Evolutionary conservation across 2,113 vertebrate genomes (phyloP).

Genomic region (Pelobates fuscus): DNA sequence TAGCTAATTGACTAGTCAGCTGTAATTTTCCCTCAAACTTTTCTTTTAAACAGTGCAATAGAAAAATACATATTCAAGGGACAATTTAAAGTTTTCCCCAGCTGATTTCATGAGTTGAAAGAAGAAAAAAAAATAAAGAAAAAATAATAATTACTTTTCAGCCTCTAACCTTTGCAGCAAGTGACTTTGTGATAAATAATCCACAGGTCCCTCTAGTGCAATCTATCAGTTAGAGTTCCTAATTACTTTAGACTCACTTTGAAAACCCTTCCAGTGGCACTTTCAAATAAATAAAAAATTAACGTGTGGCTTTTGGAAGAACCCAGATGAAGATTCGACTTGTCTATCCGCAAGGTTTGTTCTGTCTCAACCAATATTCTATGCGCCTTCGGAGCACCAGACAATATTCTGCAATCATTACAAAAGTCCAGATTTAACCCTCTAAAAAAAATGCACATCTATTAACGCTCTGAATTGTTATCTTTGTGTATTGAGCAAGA

Average conservation of each 20-base stretch:
- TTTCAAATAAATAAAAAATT: slow-evolving; percentile 78
- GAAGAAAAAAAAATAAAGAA: slow-evolving; percentile 53
- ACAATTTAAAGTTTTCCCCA: slow-evolving; percentile 56
- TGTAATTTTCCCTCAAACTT: no score
- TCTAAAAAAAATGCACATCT: not conserved
- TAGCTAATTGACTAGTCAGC: no score
- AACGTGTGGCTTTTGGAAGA: slow-evolving; percentile 54
- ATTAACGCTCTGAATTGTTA: slow-evolving; percentile 1
- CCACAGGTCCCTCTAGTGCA: slow-evolving; percentile 70
- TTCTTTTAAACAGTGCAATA: no score
- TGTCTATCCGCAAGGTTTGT: slow-evolving; percentile 16
- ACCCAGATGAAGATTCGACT: slow-evolving; percentile 40
- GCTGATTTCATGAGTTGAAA: slow-evolving; percentile 52
- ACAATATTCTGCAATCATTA: not conserved
- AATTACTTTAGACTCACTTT: slow-evolving; percentile 76
- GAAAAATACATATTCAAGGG: slow-evolving; percentile 35
- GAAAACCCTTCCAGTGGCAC: slow-evolving; percentile 69
- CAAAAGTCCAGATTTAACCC: slow-evolving; percentile 31
- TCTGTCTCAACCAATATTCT: slow-evolving; percentile 25
- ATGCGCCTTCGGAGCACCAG: not conserved
- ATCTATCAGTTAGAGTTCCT: slow-evolving; percentile 72
- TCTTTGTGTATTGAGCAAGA: slow-evolving; percentile 10
- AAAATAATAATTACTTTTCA: slow-evolving; percentile 77
- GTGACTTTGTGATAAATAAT: slow-evolving; percentile 79
- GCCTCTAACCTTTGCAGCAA: slow-evolving; percentile 79